Conservation (phyloP, 1,140 invertebrate species). For the Meloidogyne hapla region DNA sequence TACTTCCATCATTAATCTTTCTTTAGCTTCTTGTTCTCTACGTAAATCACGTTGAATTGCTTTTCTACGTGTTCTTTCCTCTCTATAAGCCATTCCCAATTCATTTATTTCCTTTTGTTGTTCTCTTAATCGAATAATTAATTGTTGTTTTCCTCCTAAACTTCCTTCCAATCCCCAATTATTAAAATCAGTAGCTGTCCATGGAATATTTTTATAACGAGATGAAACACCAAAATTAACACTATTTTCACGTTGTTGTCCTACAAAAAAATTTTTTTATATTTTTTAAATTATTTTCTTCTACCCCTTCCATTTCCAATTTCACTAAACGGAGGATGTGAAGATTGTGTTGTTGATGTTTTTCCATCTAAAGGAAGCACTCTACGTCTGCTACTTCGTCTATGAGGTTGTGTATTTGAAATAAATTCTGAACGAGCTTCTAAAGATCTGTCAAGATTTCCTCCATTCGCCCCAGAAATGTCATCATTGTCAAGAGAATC, state of each 20-base stretch:
- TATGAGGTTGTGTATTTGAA: not conserved
- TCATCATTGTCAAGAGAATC: not conserved
- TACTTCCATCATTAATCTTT: not conserved
- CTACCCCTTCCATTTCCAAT: slow-evolving; percentile 9
- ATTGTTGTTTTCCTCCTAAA: not conserved
- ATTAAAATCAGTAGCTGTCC: not conserved
- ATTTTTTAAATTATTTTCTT: not conserved
- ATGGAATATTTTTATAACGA: slow-evolving; percentile 19
- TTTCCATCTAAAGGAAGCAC: not conserved
- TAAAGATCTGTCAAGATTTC: not conserved
- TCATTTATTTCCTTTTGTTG: not conserved
- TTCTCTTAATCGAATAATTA: not conserved
- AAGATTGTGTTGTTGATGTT: not conserved
- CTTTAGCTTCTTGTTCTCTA: not conserved
- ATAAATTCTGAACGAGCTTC: slow-evolving; percentile 23
- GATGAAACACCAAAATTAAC: not conserved
- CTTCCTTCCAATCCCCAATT: not conserved
- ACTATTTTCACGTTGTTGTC: not conserved
- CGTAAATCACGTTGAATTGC: not conserved
- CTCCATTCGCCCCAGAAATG: not conserved
- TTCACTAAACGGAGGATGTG: slow-evolving; percentile 7
- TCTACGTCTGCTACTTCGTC: not conserved
- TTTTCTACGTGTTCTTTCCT: slow-evolving; percentile 2
- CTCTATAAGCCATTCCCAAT: not conserved
- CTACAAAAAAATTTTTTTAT: not conserved